Conservation (phyloP, 2,113 vertebrate genomes). For the Zosterops hypoxanthus region DNA sequence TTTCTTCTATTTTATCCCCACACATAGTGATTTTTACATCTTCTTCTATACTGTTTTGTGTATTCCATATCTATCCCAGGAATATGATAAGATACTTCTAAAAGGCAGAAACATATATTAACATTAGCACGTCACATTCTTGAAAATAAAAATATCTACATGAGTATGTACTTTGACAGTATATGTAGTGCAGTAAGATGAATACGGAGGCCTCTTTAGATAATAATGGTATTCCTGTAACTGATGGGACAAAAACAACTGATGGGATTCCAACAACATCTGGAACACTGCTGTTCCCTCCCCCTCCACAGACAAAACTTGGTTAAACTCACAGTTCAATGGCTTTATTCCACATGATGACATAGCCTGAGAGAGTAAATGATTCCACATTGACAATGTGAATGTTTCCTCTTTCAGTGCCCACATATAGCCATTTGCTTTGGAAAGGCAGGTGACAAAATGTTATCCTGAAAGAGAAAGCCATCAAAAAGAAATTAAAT, state of each 20-base stretch:
- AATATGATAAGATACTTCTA: neutral
- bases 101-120: neutral
- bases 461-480: slow-evolving; percentile 88
- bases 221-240: neutral
- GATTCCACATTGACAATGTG: slow-evolving; percentile 99
- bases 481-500: neutral
- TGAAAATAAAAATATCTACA: neutral
- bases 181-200: neutral
- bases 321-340: slow-evolving; percentile 95
- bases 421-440: slow-evolving; percentile 98
- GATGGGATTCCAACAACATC: neutral
- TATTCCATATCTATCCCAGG: neutral
- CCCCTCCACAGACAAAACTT: neutral
- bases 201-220: neutral
- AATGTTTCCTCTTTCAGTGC: slow-evolving; percentile 97
- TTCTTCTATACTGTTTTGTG: neutral
- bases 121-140: neutral
- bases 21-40: neutral
- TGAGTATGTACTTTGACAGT: neutral
- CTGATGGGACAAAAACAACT: neutral
- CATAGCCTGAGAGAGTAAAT: slow-evolving; percentile 99
- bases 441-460: slow-evolving; percentile 99
- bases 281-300: neutral
- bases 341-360: slow-evolving; percentile 99
- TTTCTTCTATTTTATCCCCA: neutral